Percentiles rank a stretch among this genome's conserved stretches.
These are phyloP conservation scores for Nothoprocta pentlandii DNA, from an alignment of 2,113 vertebrate genomes.

Conservation along the genomic window DNA sequence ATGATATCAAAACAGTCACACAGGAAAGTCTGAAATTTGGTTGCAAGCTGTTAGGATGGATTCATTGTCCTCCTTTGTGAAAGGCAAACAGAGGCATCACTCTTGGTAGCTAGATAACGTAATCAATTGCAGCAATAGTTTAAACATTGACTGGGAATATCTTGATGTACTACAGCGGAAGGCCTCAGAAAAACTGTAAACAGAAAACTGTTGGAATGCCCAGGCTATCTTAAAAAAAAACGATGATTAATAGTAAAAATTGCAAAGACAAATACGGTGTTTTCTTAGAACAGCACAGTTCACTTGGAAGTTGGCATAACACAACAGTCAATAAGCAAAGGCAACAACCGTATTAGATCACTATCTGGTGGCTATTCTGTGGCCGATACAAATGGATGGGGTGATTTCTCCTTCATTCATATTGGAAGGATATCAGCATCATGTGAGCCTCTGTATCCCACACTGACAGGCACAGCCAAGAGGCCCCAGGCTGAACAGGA, in stretches of 20 bases:
- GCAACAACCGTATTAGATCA: background rate
- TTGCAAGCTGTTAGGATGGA: background rate
- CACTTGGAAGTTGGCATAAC: background rate
- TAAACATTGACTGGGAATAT: background rate
- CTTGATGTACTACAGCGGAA: background rate
- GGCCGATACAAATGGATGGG: background rate
- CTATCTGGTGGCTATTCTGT: background rate
- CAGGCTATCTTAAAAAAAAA: background rate
- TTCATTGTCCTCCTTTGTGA: background rate
- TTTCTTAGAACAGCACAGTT: background rate
- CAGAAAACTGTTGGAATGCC: background rate
- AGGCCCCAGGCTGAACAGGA: background rate
- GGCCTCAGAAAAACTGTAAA: background rate
- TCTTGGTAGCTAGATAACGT: background rate
- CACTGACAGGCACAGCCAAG: background rate
- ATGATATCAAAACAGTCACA: background rate
- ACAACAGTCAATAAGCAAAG: background rate
- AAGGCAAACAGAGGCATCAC: background rate
- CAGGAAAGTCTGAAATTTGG: background rate
- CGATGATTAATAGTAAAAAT: accelerated
- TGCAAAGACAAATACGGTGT: background rate
- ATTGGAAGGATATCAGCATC: background rate
- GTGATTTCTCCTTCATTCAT: background rate
- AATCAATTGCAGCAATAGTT: background rate
- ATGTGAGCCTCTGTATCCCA: background rate